Conservation (phyloP, 2,888 invertebrate genomes). For the Tenthredo distinguenda region DNA sequence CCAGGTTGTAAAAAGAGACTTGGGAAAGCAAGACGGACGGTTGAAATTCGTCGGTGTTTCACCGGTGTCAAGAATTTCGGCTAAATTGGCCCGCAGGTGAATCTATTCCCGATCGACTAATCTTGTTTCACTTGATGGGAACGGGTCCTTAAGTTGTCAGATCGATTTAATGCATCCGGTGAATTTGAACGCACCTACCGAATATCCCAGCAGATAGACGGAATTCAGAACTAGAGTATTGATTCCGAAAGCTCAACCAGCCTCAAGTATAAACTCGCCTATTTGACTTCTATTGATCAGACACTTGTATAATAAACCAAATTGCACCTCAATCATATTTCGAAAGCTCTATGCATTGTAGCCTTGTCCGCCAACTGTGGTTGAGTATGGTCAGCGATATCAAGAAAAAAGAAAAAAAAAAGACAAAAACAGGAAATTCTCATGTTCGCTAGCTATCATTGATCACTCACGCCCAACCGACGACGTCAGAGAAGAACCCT, state of each 20-base stretch:
- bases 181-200: neutral
- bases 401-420: neutral
- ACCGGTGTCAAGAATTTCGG: neutral
- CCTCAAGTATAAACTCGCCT: neutral
- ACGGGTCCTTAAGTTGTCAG: neutral
- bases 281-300: neutral
- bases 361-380: neutral
- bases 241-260: neutral
- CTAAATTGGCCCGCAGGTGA: neutral
- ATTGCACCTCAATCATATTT: neutral
- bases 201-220: neutral
- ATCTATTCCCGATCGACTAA: neutral
- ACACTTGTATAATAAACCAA: neutral
- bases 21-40: neutral
- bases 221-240: neutral
- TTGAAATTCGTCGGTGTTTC: slow-evolving; percentile 35
- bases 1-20: slow-evolving; percentile 25
- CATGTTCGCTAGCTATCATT: neutral
- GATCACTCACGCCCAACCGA: slow-evolving; percentile 9
- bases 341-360: neutral
- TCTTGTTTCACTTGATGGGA: slow-evolving; percentile 1
- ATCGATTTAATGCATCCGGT: neutral
- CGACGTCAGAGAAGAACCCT: neutral
- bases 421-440: neutral
- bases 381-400: slow-evolving; percentile 2